phyloP scores from a whole-genome alignment of 2,888 invertebrate species.

The Mythimna loreyi region DNA sequence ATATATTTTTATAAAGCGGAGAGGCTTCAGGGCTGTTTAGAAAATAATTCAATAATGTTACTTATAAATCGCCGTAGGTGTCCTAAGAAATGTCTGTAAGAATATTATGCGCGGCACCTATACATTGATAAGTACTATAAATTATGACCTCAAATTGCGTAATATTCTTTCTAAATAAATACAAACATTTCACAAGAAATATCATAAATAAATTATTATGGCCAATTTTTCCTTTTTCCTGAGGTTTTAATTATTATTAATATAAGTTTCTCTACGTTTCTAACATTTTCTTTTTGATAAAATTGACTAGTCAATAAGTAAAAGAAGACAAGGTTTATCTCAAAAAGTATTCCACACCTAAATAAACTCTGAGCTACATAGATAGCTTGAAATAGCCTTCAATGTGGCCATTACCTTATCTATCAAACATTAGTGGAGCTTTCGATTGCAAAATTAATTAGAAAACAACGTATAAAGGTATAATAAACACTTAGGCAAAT shows the following conservation, averaged over 20 bases:
- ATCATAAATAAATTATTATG: conserved; percentile 4
- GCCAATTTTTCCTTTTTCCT: background rate
- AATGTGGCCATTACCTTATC: conserved; percentile 56
- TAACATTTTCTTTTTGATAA: background rate
- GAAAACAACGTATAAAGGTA: conserved; percentile 42
- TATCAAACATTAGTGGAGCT: conserved; percentile 51
- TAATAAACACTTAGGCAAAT: conserved; percentile 39
- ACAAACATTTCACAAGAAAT: conserved; percentile 4
- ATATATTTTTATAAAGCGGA: conserved; percentile 1
- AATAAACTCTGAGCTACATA: conserved; percentile 26
- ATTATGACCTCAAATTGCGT: conserved; percentile 1
- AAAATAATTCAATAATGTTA: conserved; percentile 39
- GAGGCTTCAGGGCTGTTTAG: background rate
- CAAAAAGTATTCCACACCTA: conserved; percentile 17
- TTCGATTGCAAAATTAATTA: conserved; percentile 49
- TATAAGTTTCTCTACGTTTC: conserved; percentile 1
- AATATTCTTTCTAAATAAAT: conserved; percentile 16
- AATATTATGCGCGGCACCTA: conserved; percentile 4
- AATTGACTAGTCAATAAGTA: background rate
- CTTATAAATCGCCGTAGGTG: conserved; percentile 40
- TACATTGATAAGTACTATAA: conserved; percentile 21
- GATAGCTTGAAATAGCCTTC: conserved; percentile 41
- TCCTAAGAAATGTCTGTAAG: conserved; percentile 25
- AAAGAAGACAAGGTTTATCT: conserved; percentile 32
- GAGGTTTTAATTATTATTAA: background rate